A percentile compares a stretch with the other conserved stretches of the same genome.
phyloP scores from a whole-genome alignment of 2,113 vertebrate species.

The Pyxicephalus adspersus region DNA sequence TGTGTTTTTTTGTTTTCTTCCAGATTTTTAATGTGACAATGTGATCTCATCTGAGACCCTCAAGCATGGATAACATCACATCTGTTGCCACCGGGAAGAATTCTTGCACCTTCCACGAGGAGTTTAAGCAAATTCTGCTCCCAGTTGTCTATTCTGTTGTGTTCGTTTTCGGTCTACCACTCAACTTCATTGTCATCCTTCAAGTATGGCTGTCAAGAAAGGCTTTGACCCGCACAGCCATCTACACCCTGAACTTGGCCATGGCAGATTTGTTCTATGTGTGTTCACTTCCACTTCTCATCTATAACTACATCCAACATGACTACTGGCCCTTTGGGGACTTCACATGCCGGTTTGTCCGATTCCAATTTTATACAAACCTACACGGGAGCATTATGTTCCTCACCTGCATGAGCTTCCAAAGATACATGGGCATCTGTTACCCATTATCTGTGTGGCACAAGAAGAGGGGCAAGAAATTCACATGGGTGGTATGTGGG shows the following conservation, averaged over 20 bases:
- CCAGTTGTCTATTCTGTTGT: conserved; percentile 86
- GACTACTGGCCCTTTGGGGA: conserved; percentile 98
- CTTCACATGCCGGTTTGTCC: conserved; percentile 83
- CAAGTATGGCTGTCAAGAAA: conserved; percentile 81
- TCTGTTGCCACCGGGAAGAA: background rate
- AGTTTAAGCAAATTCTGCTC: conserved; percentile 89
- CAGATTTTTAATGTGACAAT: conserved; percentile 32
- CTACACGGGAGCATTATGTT: conserved; percentile 93
- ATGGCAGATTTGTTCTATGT: conserved; percentile 89
- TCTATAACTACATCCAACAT: conserved; percentile 91
- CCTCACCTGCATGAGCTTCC: conserved; percentile 95
- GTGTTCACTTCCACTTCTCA: conserved; percentile 90
- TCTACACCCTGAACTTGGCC: conserved; percentile 95
- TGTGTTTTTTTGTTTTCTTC: background rate
- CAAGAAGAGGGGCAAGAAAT: conserved; percentile 80
- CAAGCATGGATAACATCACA: conserved; percentile 59
- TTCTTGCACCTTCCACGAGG: conserved; percentile 87
- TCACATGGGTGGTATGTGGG: conserved; percentile 82
- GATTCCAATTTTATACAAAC: conserved; percentile 97
- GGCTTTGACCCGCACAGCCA: conserved; percentile 77
- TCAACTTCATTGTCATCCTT: conserved; percentile 84
- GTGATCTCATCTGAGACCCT: conserved; percentile 7
- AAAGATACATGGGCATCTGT: conserved; percentile 94
- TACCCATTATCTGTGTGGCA: conserved; percentile 86
- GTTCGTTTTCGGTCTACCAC: conserved; percentile 80